A percentile compares a stretch with the other conserved stretches of the same genome.
phyloP scores from a whole-genome alignment of 2,797 vertebrate genomes.

The Coregonus sp. region DNA sequence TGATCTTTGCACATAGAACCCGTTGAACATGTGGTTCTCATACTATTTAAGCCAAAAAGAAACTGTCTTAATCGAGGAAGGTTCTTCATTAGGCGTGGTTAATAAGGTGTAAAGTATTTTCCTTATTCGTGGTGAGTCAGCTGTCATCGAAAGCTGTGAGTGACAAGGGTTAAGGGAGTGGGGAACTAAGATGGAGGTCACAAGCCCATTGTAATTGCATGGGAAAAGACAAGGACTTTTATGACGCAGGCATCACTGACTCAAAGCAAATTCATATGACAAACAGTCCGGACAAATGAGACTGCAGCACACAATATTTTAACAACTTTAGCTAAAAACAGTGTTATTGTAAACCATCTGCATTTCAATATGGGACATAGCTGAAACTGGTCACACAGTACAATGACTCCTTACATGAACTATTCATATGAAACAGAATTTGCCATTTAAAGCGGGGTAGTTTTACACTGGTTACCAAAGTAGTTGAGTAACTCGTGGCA shows the following conservation, averaged over 20 bases:
- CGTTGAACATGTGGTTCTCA: background rate
- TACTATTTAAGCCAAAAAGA: slow-evolving; percentile 16
- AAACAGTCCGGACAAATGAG: background rate
- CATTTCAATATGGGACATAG: too few relatives aligned
- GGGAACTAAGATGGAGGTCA: background rate
- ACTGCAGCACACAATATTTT: background rate
- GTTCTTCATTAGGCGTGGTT: slow-evolving; percentile 59
- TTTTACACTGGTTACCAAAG: too few relatives aligned
- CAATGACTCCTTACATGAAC: too few relatives aligned
- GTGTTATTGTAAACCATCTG: background rate
- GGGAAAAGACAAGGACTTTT: background rate
- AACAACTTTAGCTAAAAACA: background rate
- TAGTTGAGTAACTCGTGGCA: too few relatives aligned
- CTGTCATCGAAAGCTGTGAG: slow-evolving; percentile 51
- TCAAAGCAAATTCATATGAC: background rate
- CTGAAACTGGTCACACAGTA: too few relatives aligned
- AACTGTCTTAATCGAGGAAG: slow-evolving; percentile 24
- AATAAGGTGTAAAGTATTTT: slow-evolving; percentile 67
- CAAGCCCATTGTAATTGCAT: background rate
- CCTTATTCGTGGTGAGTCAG: slow-evolving; percentile 58
- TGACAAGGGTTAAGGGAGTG: slow-evolving; percentile 48
- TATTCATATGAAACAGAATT: too few relatives aligned
- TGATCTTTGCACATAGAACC: background rate
- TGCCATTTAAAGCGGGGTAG: too few relatives aligned
- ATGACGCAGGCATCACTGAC: background rate